phyloP scores from a whole-genome alignment of 1,140 invertebrate species.

The Pinna nobilis region DNA sequence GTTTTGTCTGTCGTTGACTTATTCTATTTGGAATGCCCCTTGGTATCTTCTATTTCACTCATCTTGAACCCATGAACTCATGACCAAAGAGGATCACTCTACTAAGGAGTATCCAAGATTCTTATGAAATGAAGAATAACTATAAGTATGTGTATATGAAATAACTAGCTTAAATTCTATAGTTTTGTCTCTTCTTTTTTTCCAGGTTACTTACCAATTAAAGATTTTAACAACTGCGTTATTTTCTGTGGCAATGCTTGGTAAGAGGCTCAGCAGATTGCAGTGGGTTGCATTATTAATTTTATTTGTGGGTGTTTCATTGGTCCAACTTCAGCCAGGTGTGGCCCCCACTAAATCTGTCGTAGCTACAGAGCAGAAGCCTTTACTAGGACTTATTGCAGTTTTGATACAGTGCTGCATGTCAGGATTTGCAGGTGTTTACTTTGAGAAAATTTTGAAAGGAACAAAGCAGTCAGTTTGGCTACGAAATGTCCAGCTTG shows the following conservation, averaged over 20 bases:
- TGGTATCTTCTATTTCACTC: too few relatives aligned
- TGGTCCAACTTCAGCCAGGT: slow-evolving; percentile 72
- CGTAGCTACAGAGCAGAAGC: slow-evolving; percentile 55
- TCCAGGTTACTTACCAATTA: slow-evolving; percentile 97
- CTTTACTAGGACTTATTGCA: slow-evolving; percentile 89
- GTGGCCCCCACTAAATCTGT: slow-evolving; percentile 1
- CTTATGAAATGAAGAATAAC: too few relatives aligned
- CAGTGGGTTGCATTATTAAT: slow-evolving; percentile 94
- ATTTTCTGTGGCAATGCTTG: slow-evolving; percentile 94
- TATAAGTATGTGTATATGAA: too few relatives aligned
- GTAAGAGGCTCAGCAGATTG: slow-evolving; percentile 83
- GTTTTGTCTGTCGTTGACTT: too few relatives aligned
- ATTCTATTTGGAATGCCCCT: too few relatives aligned
- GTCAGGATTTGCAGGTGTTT: slow-evolving; percentile 99
- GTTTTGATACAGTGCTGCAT: slow-evolving; percentile 93
- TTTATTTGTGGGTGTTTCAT: slow-evolving; percentile 89
- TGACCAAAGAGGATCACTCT: too few relatives aligned
- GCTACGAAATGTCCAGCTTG: slow-evolving; percentile 80
- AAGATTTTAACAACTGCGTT: slow-evolving; percentile 99
- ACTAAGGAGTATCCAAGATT: too few relatives aligned
- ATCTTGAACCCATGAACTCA: too few relatives aligned
- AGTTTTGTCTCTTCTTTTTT: slow-evolving; percentile 9
- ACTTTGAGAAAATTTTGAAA: slow-evolving; percentile 99
- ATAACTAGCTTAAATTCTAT: too few relatives aligned
- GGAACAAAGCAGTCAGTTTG: slow-evolving; percentile 93